Base-by-base conservation (phyloP, 1,140 invertebrate species). In the Hyphantria cunea region DNA sequence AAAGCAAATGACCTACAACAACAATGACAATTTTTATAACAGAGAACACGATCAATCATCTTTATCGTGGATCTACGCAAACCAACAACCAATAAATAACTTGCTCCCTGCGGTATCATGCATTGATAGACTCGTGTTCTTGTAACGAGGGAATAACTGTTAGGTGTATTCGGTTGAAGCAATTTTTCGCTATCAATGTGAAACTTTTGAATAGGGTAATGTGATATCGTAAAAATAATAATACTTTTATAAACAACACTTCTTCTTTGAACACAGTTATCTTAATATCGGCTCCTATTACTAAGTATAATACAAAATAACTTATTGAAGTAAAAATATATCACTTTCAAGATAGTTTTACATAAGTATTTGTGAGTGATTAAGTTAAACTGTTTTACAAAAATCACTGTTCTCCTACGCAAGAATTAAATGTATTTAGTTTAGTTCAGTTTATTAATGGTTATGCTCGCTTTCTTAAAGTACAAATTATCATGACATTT, bases 401-500 rank as follows among this genome's bases (percentile, higher is more conserved):
- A 25, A 25, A 25, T 5, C 17, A 3, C 5, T 3, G 17, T 25
- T 25, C 17, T 25, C 8, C 50, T 53, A 34, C n/a, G 5, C 11
- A 37, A 37, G 0, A 5, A 45, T 31, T 34, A 33, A 11, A 17
- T 11, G 42, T 15, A 55, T 47, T 10, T 54, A 10, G 41, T 42
- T 33, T 25, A 15, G 10, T 7, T 13, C 11, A 44, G n/a, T 45
- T 55, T 44, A 39, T 45, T 32, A 33, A 44, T 33, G 17, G 7
- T 44, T 55, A 33, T 14, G 15, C 53, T 55, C 10, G 31, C 25
- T 45, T 55, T 55, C 41, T 45, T 33, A 33, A 14, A 41, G 41
- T 45, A 45, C 14, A 55, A 55, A 55, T 42, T 52, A 53, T 41
- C 25, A 44, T 9, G 42, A 55, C 53, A 55, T 8, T 45, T 45